Evolutionary conservation across 2,797 vertebrate genomes (phyloP).

Genomic region (Aquila chrysaetos): DNA sequence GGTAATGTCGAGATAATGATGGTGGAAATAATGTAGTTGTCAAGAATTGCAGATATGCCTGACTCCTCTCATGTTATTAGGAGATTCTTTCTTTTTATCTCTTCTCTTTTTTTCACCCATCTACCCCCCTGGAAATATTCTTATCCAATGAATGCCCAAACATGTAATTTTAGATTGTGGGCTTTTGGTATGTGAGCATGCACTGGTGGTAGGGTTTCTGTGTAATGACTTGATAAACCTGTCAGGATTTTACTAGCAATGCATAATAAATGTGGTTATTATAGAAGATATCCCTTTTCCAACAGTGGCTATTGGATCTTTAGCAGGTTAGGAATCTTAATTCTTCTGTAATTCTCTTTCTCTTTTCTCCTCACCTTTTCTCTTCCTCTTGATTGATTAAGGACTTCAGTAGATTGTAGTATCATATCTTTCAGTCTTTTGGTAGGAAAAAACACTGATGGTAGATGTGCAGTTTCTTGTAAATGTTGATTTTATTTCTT

Average conservation of each 20-base stretch:
- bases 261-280: slow-evolving; percentile 64
- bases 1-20: not conserved
- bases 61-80: slow-evolving; percentile 17
- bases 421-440: not conserved
- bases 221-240: slow-evolving; percentile 62
- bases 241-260: slow-evolving; percentile 59
- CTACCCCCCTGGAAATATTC: not conserved
- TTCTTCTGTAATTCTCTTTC: slow-evolving; percentile 40
- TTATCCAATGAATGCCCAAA: slow-evolving; percentile 53
- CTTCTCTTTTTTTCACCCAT: not conserved
- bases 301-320: slow-evolving; percentile 30
- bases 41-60: slow-evolving; percentile 15
- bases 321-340: slow-evolving; percentile 65
- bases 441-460: not conserved
- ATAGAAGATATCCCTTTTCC: slow-evolving; percentile 47
- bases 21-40: slow-evolving; percentile 19
- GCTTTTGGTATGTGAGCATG: slow-evolving; percentile 44
- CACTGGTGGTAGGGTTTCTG: slow-evolving; percentile 52
- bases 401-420: not conserved
- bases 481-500: not conserved
- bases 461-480: not conserved
- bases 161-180: slow-evolving; percentile 54
- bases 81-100: slow-evolving; percentile 29
- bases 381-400: slow-evolving; percentile 19
- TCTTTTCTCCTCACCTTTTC: slow-evolving; percentile 42